Percentiles rank a stretch among this genome's conserved stretches.
Conservation (phyloP, 2,888 invertebrate genomes). For the Ochropacha duplaris region DNA sequence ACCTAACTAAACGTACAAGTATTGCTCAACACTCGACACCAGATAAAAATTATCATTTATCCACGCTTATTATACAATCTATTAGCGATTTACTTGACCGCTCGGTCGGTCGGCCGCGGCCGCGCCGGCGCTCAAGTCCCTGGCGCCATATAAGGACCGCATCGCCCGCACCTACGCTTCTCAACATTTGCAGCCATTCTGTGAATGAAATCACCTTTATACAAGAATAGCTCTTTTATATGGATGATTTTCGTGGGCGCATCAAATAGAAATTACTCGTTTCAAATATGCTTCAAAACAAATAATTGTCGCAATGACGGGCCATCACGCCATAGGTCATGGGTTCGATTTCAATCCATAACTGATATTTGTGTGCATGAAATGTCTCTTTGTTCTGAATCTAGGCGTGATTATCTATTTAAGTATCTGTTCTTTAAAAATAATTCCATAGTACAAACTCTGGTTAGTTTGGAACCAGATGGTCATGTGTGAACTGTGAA, state of each 20-base stretch:
- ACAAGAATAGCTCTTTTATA: neutral
- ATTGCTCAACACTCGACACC: neutral
- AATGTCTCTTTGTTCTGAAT: too few species aligned
- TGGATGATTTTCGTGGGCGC: neutral
- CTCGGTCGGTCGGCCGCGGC: neutral
- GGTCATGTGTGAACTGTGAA: too few species aligned
- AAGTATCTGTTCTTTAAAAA: too few species aligned
- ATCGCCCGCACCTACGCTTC: conserved; percentile 11
- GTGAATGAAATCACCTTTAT: conserved; percentile 3
- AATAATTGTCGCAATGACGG: too few species aligned
- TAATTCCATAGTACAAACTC: too few species aligned
- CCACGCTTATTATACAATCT: neutral
- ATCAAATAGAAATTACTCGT: neutral
- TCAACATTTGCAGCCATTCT: neutral
- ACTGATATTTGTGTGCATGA: too few species aligned
- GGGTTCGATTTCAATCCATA: too few species aligned
- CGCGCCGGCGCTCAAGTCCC: too few species aligned
- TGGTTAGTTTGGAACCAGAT: too few species aligned
- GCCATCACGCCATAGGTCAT: too few species aligned
- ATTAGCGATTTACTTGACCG: neutral
- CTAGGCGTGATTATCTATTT: too few species aligned
- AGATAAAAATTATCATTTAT: conserved; percentile 2
- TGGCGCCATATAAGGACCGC: neutral
- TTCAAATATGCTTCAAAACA: neutral
- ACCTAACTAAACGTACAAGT: neutral